Evolutionary conservation across 2,888 invertebrate genomes (phyloP).

Genomic region (Chloroclystis v-ata): DNA sequence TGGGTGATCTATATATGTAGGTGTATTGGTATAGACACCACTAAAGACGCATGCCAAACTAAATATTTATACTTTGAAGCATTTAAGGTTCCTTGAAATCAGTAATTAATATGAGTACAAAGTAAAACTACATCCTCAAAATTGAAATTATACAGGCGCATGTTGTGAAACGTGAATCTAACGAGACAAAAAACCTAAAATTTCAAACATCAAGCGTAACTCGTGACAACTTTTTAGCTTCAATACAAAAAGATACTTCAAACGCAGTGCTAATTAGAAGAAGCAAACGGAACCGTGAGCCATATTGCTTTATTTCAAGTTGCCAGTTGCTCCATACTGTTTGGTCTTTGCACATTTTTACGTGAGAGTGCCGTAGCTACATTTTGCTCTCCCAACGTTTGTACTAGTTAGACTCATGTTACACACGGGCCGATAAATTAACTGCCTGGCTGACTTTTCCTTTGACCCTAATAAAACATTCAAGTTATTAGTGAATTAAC

Average conservation of each 20-base stretch:
- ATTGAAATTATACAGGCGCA: too few relatives aligned
- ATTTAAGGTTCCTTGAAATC: too few relatives aligned
- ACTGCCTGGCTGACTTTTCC: neutral
- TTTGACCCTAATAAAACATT: neutral
- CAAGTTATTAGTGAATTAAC: neutral
- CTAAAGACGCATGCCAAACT: too few relatives aligned
- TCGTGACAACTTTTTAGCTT: neutral
- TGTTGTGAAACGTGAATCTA: too few relatives aligned
- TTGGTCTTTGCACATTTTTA: constrained; percentile 49
- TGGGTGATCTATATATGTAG: too few relatives aligned
- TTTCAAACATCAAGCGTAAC: neutral
- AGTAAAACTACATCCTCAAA: too few relatives aligned
- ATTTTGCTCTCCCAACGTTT: constrained; percentile 38
- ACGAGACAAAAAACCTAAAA: neutral
- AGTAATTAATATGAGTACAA: too few relatives aligned
- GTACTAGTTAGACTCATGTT: constrained; percentile 34
- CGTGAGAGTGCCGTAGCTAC: constrained; percentile 38
- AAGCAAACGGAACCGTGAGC: constrained; percentile 28
- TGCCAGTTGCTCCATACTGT: constrained; percentile 40
- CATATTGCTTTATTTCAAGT: constrained; percentile 34
- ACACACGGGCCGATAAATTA: constrained; percentile 24
- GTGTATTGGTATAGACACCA: too few relatives aligned
- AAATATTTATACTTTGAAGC: too few relatives aligned
- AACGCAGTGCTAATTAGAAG: constrained; percentile 53
- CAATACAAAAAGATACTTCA: constrained; percentile 27